These are phyloP conservation scores for Eristalis intricaria DNA, from an alignment of 2,888 invertebrate genomes.

Conservation along the genomic window DNA sequence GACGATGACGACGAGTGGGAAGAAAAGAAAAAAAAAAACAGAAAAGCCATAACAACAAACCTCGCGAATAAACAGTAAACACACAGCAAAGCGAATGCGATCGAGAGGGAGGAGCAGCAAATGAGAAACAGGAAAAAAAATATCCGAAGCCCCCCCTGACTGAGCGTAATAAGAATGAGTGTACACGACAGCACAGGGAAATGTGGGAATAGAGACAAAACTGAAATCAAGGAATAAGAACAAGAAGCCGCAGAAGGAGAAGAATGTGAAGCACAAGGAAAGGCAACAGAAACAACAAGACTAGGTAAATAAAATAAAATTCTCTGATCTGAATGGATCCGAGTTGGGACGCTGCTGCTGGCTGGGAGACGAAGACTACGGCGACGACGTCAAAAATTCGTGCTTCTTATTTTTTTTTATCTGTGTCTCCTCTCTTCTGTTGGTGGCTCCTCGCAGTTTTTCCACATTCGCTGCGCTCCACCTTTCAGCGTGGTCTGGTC, in stretches of 20 bases:
- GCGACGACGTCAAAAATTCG: conserved; percentile 24
- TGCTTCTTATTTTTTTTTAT: background rate
- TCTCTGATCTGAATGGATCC: conserved; percentile 58
- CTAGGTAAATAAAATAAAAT: conserved; percentile 54
- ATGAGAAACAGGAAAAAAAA: conserved; percentile 11
- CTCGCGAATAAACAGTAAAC: conserved; percentile 57
- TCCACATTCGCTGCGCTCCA: conserved; percentile 16
- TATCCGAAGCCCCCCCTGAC: conserved; percentile 16
- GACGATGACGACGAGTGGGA: conserved; percentile 16
- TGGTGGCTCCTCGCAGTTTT: background rate
- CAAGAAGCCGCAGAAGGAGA: conserved; percentile 1
- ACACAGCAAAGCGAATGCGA: background rate
- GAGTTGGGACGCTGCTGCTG: conserved; percentile 18
- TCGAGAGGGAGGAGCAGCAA: background rate
- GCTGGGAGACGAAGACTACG: background rate
- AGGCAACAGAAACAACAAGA: background rate
- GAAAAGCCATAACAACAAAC: conserved; percentile 50
- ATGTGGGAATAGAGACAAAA: conserved; percentile 13
- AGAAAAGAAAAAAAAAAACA: conserved; percentile 27
- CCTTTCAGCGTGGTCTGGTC: conserved; percentile 34
- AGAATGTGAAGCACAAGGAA: background rate
- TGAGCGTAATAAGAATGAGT: conserved; percentile 47
- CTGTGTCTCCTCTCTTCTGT: background rate
- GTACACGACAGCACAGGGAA: conserved; percentile 31
- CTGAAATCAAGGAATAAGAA: conserved; percentile 17